Base-by-base conservation (phyloP, 2,888 invertebrate species). In the Polyommatus iphigenia region DNA sequence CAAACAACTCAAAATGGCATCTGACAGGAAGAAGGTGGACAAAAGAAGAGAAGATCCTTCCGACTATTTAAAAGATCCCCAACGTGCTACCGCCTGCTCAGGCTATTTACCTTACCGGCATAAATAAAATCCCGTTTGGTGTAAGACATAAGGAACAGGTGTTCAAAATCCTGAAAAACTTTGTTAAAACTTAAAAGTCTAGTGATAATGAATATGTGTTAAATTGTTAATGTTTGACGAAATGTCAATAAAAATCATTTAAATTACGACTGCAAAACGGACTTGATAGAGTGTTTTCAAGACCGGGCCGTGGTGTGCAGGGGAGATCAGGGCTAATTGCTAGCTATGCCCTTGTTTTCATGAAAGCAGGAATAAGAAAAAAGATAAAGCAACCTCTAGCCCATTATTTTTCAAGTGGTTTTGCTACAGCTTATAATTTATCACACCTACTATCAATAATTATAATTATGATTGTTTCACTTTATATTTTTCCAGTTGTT, bases 291-390 rank as follows among this genome's bases (percentile, higher is more conserved):
- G 59, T 1, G 59, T 20, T 59, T 20, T 20, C 59, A 76, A 59
- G 20, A 36, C 54, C 57, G n/a, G 20, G 20, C 54, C 57, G n/a
- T n/a, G 59, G 76, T 57, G 54, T 6, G 32, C 59, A 76, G 54
- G 76, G 59, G 7, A 59, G 59, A 59, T 76, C 76, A 57, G 36
- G 13, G 10, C 18, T 59, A 18, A 36, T 36, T 20, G 36, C 24
- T 2, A 76, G 54, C n/a, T 29, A 76, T 29, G 76, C 54, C 13
- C 29, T 76, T n/a, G 76, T 76, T 59, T 76, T 76, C 15, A 76
- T 76, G 76, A 76, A 59, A 54, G 76, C 57, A 32, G 76, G 36
- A 3, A 50, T 76, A 7, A 32, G 59, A 32, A 76, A 76, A 32
- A 59, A 59, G n/a, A 3, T 59, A 8, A 76, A 59, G 36, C 76